Base-by-base conservation (phyloP, 2,888 invertebrate species). In the Cyaniris semiargus region DNA sequence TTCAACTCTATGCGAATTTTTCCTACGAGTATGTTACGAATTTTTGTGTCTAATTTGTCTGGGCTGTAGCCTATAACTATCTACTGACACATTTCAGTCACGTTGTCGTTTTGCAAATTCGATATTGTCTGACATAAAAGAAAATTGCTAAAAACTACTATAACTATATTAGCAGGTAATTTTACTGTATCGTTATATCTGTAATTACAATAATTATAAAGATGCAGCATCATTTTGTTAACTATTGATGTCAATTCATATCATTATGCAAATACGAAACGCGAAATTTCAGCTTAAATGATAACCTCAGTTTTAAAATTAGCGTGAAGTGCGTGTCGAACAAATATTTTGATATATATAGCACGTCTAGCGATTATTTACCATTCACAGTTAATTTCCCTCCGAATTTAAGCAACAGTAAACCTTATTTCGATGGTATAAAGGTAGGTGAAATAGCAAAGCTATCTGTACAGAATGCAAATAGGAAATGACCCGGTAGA, bases 401-500 rank as follows among this genome's bases (percentile, higher is more conserved):
- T 53, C 53, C 0, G 18, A 53, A 15, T 53, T 18, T 53, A 18
- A 4, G 53, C 53, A 18, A 53, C 53, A 18, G 18, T 53, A 18
- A 1, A 53, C 18, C 53, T 53, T 53, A 53, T 4, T 18, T 1
- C 18, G 18, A 53, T 4, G 15, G 5, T 5, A 53, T 18, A 53
- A 53, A 53, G 10, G 44, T 10, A 3, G 10, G 18, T 53, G 53
- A 15, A 48, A 48, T 0, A 48, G 15, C 48, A 3, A 0, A 44
- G 13, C 44, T 13, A 44, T 44, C 44, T 44, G 48, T 18, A 48
- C 66, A 18, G 66, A 70, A 70, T 27, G 70, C 48, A 70, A 76
- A 76, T 70, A 76, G 76, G 76, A 70, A 70, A 66, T 76, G 76
- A 76, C 76, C 76, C 60, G 60, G 75, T 60, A 44, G 76, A 66